phyloP scores from a whole-genome alignment of 1,140 invertebrate genomes.

The Penaeus vannamei region DNA sequence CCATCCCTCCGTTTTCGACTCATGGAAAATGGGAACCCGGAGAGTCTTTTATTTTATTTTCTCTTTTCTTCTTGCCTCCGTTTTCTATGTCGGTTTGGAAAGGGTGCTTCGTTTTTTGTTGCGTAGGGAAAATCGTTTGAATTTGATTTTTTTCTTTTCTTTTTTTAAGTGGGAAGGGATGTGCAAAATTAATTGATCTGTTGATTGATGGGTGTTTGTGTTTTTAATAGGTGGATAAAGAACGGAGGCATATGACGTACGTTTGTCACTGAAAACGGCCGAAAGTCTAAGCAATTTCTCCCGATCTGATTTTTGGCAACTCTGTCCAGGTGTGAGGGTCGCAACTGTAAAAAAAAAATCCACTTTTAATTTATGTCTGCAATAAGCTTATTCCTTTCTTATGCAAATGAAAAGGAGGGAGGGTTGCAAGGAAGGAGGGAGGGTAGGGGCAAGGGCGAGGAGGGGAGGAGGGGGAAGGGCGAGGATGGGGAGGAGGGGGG shows the following conservation, averaged over 20 bases:
- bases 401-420: constrained; percentile 27
- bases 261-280: too few species aligned
- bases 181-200: too few species aligned
- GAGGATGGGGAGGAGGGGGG: background rate
- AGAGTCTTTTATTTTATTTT: background rate
- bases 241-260: too few species aligned
- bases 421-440: background rate
- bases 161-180: too few species aligned
- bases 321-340: constrained; percentile 33
- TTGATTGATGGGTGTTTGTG: too few species aligned
- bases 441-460: background rate
- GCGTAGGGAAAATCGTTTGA: background rate
- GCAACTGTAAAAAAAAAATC: constrained; percentile 27
- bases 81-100: background rate
- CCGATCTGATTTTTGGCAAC: too few species aligned
- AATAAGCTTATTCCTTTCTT: constrained; percentile 45
- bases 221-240: too few species aligned
- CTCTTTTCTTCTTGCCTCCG: background rate
- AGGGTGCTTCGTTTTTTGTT: background rate
- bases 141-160: too few species aligned
- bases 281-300: too few species aligned
- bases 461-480: too few species aligned
- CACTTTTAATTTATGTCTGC: constrained; percentile 50
- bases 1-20: too few species aligned
- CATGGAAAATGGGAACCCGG: too few species aligned